Evolutionary conservation across 2,888 invertebrate species (phyloP).

Genomic region (Microplitis deprimator): DNA sequence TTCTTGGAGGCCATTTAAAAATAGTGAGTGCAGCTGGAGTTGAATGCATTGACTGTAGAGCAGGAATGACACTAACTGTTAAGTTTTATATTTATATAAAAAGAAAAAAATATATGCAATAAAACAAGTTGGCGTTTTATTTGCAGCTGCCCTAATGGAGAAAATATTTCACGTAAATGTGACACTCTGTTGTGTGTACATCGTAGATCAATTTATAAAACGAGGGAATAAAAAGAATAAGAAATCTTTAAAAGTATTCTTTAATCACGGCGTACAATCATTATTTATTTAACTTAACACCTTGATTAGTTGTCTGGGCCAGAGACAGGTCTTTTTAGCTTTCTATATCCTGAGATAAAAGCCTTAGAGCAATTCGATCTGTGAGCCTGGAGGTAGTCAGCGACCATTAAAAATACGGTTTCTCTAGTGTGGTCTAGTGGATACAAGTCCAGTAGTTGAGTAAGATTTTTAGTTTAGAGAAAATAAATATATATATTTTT

Average conservation of each 20-base stretch:
- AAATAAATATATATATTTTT: neutral
- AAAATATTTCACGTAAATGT: conserved; percentile 16
- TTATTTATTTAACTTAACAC: conserved; percentile 11
- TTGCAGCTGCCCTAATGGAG: neutral
- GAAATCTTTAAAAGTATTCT: neutral
- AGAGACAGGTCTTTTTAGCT: neutral
- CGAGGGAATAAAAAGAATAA: neutral
- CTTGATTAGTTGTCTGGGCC: neutral
- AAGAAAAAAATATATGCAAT: neutral
- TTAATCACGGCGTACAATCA: neutral
- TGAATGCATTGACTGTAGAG: conserved; percentile 20
- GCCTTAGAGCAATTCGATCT: neutral
- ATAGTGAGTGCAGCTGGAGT: conserved; percentile 12
- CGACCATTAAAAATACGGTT: conserved; percentile 8
- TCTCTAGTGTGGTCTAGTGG: neutral
- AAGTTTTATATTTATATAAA: conserved; percentile 12
- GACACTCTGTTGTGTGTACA: neutral
- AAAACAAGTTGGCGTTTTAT: neutral
- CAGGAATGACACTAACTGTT: neutral
- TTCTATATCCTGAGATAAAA: conserved; percentile 6
- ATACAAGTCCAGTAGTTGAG: neutral
- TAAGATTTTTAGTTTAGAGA: neutral
- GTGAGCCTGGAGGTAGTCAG: neutral
- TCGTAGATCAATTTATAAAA: conserved; percentile 3
- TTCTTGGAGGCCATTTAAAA: conserved; percentile 19